Base-by-base conservation (phyloP, 2,888 invertebrate genomes). In the Spodoptera littoralis region DNA sequence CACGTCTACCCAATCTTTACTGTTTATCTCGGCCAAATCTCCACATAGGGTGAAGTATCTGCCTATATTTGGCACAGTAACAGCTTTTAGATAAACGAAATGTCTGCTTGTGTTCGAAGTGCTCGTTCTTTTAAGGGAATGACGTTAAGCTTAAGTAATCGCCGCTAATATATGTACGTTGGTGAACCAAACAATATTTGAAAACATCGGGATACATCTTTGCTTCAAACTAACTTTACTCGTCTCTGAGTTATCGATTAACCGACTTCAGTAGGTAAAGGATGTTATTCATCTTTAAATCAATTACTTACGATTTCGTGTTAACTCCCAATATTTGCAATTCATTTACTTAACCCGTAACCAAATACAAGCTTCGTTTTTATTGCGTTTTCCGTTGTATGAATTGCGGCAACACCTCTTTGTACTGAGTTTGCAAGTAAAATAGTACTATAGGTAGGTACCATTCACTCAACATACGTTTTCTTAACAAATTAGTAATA, bases 271-370 rank as follows among this genome's bases (percentile, higher is more conserved):
- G 51, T 24, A 30, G 18, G 18, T 18, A 11, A 45, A 45, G 30
- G 30, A 30, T 13, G 47, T 53, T 13, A 42, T 36, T 52, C n/a
- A 12, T 36, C 70, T 43, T 13, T 45, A 50, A 27, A 18, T 12
- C 24, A 53, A 46, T 36, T 54, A 44, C 45, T 43, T 24, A 42
- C 24, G 36, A 55, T 45, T 56, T 12, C 36, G 43, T 43, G 41
- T 47, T 53, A 27, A 53, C 51, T 41, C 42, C 13, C 49, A 57
- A 58, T 66, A 54, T 72, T 66, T 51, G 53, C 65, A 47, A 71
- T 71, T 51, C 65, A 67, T 67, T 36, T 71, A 51, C 27, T 27
- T 27, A 27, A 27, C 36, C 54, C 13, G 36, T 22, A 53, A 62
- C 18, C 46, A 69, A 45, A 42, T 45, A 49, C 24, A 11, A 8